Percentiles rank a stretch among this genome's conserved stretches.
These are phyloP conservation scores for Pectinophora gossypiella DNA, from an alignment of 1,140 invertebrate species.

Conservation along the genomic window DNA sequence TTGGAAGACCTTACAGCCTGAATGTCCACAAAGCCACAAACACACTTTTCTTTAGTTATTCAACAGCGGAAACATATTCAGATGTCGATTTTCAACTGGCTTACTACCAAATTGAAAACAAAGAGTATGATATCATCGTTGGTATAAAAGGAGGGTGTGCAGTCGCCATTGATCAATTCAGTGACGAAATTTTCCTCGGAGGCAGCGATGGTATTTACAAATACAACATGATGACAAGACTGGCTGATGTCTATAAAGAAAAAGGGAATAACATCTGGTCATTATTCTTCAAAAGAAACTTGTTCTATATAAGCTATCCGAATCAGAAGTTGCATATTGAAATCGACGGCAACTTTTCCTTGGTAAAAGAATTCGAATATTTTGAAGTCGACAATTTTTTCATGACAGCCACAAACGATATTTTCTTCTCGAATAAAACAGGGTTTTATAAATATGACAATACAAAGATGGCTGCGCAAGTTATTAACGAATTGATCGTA, in stretches of 20 bases:
- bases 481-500: slow-evolving; percentile 31
- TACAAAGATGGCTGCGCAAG: slow-evolving; percentile 10
- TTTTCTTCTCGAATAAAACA: slow-evolving; percentile 49
- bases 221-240: slow-evolving; percentile 45
- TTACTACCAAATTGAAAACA: slow-evolving; percentile 35
- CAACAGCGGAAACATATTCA: slow-evolving; percentile 34
- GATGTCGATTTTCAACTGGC: slow-evolving; percentile 51
- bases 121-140: slow-evolving; percentile 35
- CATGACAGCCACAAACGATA: slow-evolving; percentile 25
- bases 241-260: slow-evolving; percentile 45
- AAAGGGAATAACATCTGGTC: slow-evolving; percentile 47
- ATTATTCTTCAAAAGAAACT: slow-evolving; percentile 36
- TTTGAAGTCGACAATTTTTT: slow-evolving; percentile 48
- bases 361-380: slow-evolving; percentile 42
- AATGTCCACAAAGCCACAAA: slow-evolving; percentile 43
- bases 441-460: slow-evolving; percentile 45
- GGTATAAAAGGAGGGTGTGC: slow-evolving; percentile 49
- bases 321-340: slow-evolving; percentile 48
- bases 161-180: slow-evolving; percentile 40
- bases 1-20: slow-evolving; percentile 40
- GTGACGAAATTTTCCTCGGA: slow-evolving; percentile 48
- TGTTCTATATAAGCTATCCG: slow-evolving; percentile 54
- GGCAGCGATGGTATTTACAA: slow-evolving; percentile 54
- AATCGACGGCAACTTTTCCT: slow-evolving; percentile 38
- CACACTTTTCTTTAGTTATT: slow-evolving; percentile 44